Evolutionary conservation across 2,797 vertebrate genomes (phyloP), one percentile per base, ranked within the genome.

Genomic region (Diceros bicornis): DNA sequence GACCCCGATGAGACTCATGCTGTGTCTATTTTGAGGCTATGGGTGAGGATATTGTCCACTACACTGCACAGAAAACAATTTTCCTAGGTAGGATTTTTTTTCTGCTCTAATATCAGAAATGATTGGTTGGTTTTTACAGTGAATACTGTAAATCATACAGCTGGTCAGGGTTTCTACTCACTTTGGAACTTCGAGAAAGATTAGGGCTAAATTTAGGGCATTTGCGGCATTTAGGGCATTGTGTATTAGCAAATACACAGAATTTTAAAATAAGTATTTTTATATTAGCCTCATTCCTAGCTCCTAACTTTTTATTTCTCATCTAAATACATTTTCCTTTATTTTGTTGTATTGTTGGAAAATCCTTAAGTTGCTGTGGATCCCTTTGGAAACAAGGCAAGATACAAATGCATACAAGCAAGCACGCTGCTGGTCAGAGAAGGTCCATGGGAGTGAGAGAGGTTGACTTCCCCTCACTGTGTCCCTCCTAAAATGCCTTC

Each of bases 381-480:
- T 57, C 0, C 20, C 21, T 87, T 91, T 44, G 81, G 86, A 81
- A 86, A 90, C 11, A 81, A 52, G 14, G 50, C 18, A 61, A 78
- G 61, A 12, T 9, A 7, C 7, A 18, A 23, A 32, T 4, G 1
- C 8, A 11, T 2, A 18, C 44, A 66, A 0, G 8, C 11, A 16
- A 74, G 69, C 0, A 2, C 7, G 2, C 4, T 2, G 1, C 12
- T 9, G 10, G 17, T 47, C n/a, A 12, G 14, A 13, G 57, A 41
- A 44, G 20, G 27, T 32, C 7, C 21, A 0, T 0, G 2, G 50
- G 34, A 16, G 1, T 4, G 17, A 27, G 11, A 12, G 17, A 9
- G 7, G 29, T 34, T 9, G 4, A 2, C 41, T 27, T 82, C 11
- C 4, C 6, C 16, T 29, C 14, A 7, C 13, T 11, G 32, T 0